Base-by-base conservation (phyloP, 2,797 vertebrate genomes). In the Lophius americanus region DNA sequence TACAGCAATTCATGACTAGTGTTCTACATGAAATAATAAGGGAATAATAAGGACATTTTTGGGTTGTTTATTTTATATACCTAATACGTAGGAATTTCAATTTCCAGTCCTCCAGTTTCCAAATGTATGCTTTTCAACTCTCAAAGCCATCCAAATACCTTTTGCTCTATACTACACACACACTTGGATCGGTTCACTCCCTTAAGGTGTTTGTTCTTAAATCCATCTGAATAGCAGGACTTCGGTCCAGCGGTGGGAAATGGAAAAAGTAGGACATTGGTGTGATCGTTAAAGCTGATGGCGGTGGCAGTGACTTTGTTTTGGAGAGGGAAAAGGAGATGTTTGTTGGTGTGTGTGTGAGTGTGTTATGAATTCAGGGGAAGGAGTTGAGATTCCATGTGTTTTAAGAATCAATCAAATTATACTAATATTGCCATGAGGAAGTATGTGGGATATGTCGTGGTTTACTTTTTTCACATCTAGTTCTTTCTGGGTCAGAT, bases 181-280 rank as follows among this genome's bases (percentile, higher is more conserved):
- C 39, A 9, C 14, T 73, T 67, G 51, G 51, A 52, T 51, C 47
- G 56, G 39, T 32, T 51, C 10, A 3, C 0, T 7, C 32, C 47
- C 32, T 64, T 11, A 4, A 36, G 33, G 46, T 59, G n/a, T 70
- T 23, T 76, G 32, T 70, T 53, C 42, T 68, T 46, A 51, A 57
- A 50, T 74, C 63, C 42, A 14, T 52, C 47, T 73, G 46, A 64
- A 54, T 47, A 47, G 51, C 66, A 68, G 52, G 38, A 47, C 46
- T 63, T 54, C n/a, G 52, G 50, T 75, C 73, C 80, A 81, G 75
- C 64, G 70, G 52, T 71, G 43, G 73, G 56, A 67, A 0, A 3
- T 64, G 73, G 74, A 77, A 62, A 78, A 84, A 81, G 69, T 75
- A 67, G 80, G 81, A 84, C 75, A 0, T 47, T 49, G 44, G 63